Base-by-base conservation (phyloP, 2,113 vertebrate species). In the Papio anubis region DNA sequence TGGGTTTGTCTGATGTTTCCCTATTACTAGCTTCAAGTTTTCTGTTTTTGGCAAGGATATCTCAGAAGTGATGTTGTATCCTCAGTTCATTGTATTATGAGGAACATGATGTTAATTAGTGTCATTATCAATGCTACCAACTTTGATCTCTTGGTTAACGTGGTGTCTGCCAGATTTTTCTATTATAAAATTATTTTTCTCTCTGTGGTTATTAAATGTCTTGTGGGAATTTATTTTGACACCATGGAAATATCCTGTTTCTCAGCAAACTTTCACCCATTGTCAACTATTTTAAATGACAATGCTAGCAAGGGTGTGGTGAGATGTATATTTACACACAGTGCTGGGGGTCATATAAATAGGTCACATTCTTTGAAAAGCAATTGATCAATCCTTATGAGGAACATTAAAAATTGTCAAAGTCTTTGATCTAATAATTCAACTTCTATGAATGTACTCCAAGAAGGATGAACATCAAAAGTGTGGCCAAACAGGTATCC, bases 211-310 rank as follows among this genome's bases (percentile, higher is more conserved):
- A 88, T 78, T 88, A 87, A 85, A 81, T 48, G 88, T n/a, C 59
- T 68, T 78, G 16, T 83, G 79, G 35, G 14, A 93, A 90, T 75
- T 93, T 93, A 87, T 97, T 89, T 92, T 84, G 75, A 92, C 86
- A 23, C 18, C 55, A 66, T 38, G 16, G 61, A 75, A 91, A 79
- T 89, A 87, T 20, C 55, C 52, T 91, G 8, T 85, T 96, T 87
- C 30, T 90, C 91, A 92, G 79, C 38, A 80, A 92, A 61, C 3
- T 73, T 68, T 91, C 11, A 59, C 61, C 17, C 35, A 14, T 72
- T 79, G 48, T 95, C n/a, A 43, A 45, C 59, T 94, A 3, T 38
- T 93, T 73, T 76, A 86, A 93, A 43, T 88, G 70, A 66, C 17
- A 88, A 9, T 79, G n/a, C 40, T 92, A 32, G 25, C 4, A 72